These are phyloP conservation scores for Cotesia congregata DNA, from an alignment of 2,888 invertebrate species.

Conservation along the genomic window DNA sequence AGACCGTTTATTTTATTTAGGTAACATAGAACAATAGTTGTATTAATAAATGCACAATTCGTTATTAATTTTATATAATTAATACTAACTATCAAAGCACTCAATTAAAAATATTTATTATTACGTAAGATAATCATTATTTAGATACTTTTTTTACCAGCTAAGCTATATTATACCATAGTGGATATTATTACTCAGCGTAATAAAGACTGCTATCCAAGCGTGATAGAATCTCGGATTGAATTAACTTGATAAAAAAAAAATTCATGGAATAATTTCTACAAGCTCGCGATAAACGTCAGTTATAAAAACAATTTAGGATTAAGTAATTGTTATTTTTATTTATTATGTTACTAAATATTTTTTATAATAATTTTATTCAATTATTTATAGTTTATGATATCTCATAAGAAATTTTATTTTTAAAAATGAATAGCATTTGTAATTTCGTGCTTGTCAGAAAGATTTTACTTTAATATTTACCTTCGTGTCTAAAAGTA, in stretches of 20 bases:
- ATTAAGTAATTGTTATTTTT: background rate
- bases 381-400: no score
- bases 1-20: background rate
- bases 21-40: background rate
- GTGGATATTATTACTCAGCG: constrained; percentile 7
- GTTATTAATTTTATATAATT: background rate
- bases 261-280: background rate
- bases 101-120: background rate
- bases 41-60: no score
- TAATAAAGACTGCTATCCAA: constrained; percentile 15
- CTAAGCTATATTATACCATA: background rate
- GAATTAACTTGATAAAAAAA: constrained; percentile 10
- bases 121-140: background rate
- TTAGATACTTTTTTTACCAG: background rate
- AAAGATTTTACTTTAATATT: no score
- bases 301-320: background rate
- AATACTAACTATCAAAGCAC: background rate
- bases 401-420: no score
- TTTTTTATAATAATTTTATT: no score
- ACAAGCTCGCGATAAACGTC: constrained; percentile 11
- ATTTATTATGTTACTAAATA: background rate
- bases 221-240: background rate
- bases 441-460: no score
- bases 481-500: no score
- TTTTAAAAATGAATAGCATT: no score